Evolutionary conservation across 2,888 invertebrate genomes (phyloP).

Genomic region (Thysanoteuthis rhombus): DNA sequence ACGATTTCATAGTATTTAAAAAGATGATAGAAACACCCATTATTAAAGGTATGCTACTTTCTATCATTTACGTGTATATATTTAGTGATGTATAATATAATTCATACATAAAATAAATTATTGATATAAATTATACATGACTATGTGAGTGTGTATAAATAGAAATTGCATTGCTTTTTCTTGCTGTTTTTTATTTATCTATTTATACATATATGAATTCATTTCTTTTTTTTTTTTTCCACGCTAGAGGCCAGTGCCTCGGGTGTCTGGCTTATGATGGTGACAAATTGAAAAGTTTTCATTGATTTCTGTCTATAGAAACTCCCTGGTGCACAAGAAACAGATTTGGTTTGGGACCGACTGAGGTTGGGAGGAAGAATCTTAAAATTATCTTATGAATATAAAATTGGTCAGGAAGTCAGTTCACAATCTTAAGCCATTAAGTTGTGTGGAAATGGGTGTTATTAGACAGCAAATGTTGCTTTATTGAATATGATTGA

Average conservation of each 20-base stretch:
- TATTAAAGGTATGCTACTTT: too few relatives aligned
- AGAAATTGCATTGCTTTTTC: neutral
- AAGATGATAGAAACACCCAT: too few relatives aligned
- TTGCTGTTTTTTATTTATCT: neutral
- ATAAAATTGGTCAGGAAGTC: neutral
- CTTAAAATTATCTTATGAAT: neutral
- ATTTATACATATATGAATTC: neutral
- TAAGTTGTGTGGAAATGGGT: neutral
- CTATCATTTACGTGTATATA: too few relatives aligned
- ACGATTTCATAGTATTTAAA: too few relatives aligned
- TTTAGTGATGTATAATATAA: too few relatives aligned
- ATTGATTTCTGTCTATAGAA: neutral
- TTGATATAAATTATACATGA: neutral
- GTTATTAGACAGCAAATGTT: neutral
- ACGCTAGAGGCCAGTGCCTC: neutral
- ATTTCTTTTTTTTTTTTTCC: neutral
- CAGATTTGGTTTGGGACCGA: neutral
- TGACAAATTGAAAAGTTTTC: neutral
- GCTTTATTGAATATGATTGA: neutral
- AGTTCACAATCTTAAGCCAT: neutral
- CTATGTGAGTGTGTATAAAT: neutral
- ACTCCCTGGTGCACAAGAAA: neutral
- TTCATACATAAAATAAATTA: too few relatives aligned
- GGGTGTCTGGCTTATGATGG: neutral
- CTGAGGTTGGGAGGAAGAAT: neutral